Conservation (phyloP, 2,888 invertebrate genomes). For the Agrenia bidenticulata region DNA sequence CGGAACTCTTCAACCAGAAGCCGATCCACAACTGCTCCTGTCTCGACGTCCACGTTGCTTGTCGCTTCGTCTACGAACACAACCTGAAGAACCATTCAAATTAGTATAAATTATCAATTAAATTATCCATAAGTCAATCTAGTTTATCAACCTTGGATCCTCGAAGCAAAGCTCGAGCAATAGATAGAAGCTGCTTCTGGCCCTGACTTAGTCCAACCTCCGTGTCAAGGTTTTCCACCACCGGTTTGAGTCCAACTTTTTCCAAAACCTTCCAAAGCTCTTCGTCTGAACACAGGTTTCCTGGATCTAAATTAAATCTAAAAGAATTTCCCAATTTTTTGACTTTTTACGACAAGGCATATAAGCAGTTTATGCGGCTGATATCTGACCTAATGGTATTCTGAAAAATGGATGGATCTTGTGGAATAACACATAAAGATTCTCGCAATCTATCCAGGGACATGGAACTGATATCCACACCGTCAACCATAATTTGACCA, state of each 20-base stretch:
- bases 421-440: slow-evolving; percentile 62
- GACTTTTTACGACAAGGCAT: no score
- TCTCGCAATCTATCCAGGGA: slow-evolving; percentile 60
- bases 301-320: slow-evolving; percentile 60
- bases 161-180: slow-evolving; percentile 64
- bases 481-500: slow-evolving; percentile 62
- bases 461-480: slow-evolving; percentile 59
- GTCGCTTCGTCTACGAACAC: slow-evolving; percentile 52
- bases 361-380: no score
- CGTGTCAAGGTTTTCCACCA: slow-evolving; percentile 59
- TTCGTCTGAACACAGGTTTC: slow-evolving; percentile 55
- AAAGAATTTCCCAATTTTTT: no score
- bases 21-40: slow-evolving; percentile 45
- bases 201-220: slow-evolving; percentile 63
- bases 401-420: slow-evolving; percentile 65
- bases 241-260: slow-evolving; percentile 58
- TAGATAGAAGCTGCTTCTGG: slow-evolving; percentile 65
- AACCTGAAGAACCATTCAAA: slow-evolving; percentile 34
- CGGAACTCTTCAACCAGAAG: slow-evolving; percentile 46
- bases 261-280: slow-evolving; percentile 59
- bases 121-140: background rate
- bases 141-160: slow-evolving; percentile 59
- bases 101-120: slow-evolving; percentile 1
- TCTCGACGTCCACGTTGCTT: slow-evolving; percentile 50
- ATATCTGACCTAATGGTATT: slow-evolving; percentile 58